Percentiles rank a stretch among this genome's conserved stretches.
phyloP scores from a whole-genome alignment of 2,113 vertebrate genomes.

The Puntigrus tetrazona region DNA sequence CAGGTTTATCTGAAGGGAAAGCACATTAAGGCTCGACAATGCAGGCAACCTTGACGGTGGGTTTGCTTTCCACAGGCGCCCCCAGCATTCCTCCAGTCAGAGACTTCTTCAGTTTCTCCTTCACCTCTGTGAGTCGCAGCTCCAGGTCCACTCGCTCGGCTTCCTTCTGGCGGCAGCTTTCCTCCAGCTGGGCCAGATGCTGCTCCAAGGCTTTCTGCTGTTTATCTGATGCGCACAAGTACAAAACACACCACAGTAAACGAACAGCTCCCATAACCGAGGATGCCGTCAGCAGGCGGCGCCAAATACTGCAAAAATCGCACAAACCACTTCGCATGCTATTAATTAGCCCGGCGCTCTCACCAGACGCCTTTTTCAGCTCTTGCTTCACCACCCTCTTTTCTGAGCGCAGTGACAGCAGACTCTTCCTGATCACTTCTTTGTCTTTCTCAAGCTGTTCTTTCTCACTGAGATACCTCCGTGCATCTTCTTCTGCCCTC shows the following conservation, averaged over 20 bases:
- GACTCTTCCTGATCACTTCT: slow-evolving; percentile 79
- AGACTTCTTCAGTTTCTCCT: slow-evolving; percentile 91
- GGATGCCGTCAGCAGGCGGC: slow-evolving; percentile 25
- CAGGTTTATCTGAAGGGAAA: background rate
- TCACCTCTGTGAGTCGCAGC: slow-evolving; percentile 87
- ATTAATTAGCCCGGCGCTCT: background rate
- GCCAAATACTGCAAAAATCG: background rate
- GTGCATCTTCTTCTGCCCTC: slow-evolving; percentile 92
- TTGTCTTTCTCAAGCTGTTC: slow-evolving; percentile 92
- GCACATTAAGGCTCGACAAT: background rate
- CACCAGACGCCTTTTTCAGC: slow-evolving; percentile 81
- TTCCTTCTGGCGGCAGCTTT: slow-evolving; percentile 86
- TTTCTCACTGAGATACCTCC: slow-evolving; percentile 85
- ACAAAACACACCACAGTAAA: background rate
- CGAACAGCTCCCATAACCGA: background rate
- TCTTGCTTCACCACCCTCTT: slow-evolving; percentile 84
- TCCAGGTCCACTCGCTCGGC: slow-evolving; percentile 88
- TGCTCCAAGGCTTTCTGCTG: slow-evolving; percentile 79
- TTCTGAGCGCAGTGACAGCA: slow-evolving; percentile 83
- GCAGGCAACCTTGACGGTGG: slow-evolving; percentile 65
- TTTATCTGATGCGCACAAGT: slow-evolving; percentile 66
- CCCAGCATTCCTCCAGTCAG: slow-evolving; percentile 86
- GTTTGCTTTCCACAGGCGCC: slow-evolving; percentile 76
- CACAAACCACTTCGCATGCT: background rate
- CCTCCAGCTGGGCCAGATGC: slow-evolving; percentile 80